Base-by-base conservation (phyloP, 1,140 invertebrate genomes). In the Callitettix versicolor region DNA sequence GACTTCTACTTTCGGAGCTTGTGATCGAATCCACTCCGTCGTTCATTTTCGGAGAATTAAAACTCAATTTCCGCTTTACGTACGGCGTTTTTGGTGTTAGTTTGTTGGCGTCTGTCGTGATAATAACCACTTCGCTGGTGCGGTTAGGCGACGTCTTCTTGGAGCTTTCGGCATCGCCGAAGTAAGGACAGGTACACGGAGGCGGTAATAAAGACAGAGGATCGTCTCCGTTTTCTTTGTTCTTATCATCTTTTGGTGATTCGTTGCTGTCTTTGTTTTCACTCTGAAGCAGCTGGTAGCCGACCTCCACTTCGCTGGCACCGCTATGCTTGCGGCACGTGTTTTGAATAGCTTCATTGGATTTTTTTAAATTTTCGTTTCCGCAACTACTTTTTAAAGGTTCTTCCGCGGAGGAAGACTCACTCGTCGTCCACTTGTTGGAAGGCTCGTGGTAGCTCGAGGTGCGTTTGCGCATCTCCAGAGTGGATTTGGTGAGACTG, bases 121-220 rank as follows among this genome's bases (percentile, higher is more conserved):
- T 58, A 5, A 63, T 61, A 7, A 63, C 60, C 12, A 60, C 58
- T 33, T 60, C 58, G n/a, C 34, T 60, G 22, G 44, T 56, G 12
- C 30, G 36, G 18, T 20, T 56, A 14, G 52, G 50, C 5, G 42
- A 36, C n/a, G 20, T 24, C 44, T 58, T 60, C 20, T 50, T 53
- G n/a, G 22, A 26, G 3, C 46, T 49, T 21, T 60, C 56, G n/a
- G 60, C 72, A 56, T 82, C 76, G 0, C 84, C 83, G 62, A 88
- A 87, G 61, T 86, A 86, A 0, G 85, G 84, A 62, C 85, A 85
- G 0, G 82, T 85, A 65, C 84, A 88, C 0, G 84, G 81, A 1
- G 82, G 81, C 1, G 82, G 82, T 24, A 86, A 62, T 14, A 60
- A 46, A 9, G 77, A 68, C 21, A 81, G 62, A 44, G 75, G 73